Conservation (phyloP, 2,113 vertebrate genomes). For the Takifugu bimaculatus region DNA sequence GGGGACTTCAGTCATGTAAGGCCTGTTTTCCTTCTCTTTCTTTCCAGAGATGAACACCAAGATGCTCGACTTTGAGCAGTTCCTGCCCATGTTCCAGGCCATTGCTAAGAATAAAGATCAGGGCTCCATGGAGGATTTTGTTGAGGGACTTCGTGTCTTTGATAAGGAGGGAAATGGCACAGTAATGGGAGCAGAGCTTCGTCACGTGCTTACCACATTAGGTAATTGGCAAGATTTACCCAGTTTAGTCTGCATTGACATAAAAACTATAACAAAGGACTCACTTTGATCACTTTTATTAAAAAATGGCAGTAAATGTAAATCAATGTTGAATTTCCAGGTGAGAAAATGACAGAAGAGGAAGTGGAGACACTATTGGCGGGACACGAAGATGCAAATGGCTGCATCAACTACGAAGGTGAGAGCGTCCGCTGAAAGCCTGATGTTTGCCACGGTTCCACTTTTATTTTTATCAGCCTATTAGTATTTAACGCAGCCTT, state of each 20-base stretch:
- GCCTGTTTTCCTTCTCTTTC: neutral
- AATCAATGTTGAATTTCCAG: constrained; percentile 55
- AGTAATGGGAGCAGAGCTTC: constrained; percentile 93
- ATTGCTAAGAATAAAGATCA: constrained; percentile 97
- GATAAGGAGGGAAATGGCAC: constrained; percentile 96
- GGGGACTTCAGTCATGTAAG: neutral
- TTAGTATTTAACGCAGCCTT: neutral
- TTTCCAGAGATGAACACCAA: constrained; percentile 88
- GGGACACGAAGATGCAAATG: constrained; percentile 91
- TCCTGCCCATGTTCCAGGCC: constrained; percentile 94
- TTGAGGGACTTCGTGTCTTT: constrained; percentile 91
- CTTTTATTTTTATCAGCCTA: neutral
- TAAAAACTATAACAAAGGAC: too few species aligned
- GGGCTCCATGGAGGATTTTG: constrained; percentile 90
- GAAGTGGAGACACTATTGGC: constrained; percentile 89
- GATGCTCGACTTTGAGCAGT: constrained; percentile 91
- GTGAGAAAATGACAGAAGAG: constrained; percentile 94
- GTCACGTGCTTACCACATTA: constrained; percentile 90
- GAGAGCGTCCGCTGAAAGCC: constrained; percentile 30
- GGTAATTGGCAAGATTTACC: constrained; percentile 63
- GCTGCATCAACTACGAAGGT: constrained; percentile 98
- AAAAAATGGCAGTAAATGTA: too few species aligned
- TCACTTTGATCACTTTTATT: too few species aligned
- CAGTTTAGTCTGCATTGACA: too few species aligned
- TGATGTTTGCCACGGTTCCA: neutral